Evolutionary conservation across 1,140 invertebrate species (phyloP), one percentile per base, ranked within the genome.

Genomic region (Euschistus heros): DNA sequence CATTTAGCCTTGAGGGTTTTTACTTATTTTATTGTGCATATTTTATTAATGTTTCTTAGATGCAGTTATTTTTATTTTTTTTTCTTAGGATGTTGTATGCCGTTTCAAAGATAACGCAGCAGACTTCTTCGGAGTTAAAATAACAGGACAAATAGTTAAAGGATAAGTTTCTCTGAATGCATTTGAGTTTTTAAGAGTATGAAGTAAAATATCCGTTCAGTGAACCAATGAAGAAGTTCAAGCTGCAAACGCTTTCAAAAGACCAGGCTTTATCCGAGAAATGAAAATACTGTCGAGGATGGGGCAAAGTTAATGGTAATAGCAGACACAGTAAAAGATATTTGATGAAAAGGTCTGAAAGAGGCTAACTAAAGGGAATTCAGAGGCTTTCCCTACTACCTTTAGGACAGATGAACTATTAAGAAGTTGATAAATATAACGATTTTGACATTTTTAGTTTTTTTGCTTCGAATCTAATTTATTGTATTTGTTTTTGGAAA

Each of bases 151-250:
- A 17, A 79, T n/a, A n/a, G n/a, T n/a, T 90, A 63, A 75, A 89
- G 1, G 74, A 79, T 0, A 78, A 77, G n/a, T 76, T 94, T 0
- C 80, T 81, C n/a, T n/a, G n/a, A 33, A 80, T 89, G 2, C 86
- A 92, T 72, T 75, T 92, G 0, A 86, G 86, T 50, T 92, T 94
- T 71, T 78, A 85, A 13, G 86, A 82, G 64, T n/a, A 92, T 72
- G 71, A 70, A 69, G 44, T n/a, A n/a, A 65, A 67, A 47, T 71
- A 73, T 67, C 65, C 68, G 27, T n/a, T 42, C 70, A 7, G 69
- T 70, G 10, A 73, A 72, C 62, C 69, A 66, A n/a, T 44, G 70
- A 70, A 37, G 70, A 72, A 1, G 70, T 47, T 2, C 61, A 61
- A 0, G 73, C 76, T 42, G 69, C 76, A 17, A 76, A 77, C 55